These are phyloP conservation scores for Pleuronectes platessa DNA, from an alignment of 2,113 vertebrate species.

Conservation along the genomic window DNA sequence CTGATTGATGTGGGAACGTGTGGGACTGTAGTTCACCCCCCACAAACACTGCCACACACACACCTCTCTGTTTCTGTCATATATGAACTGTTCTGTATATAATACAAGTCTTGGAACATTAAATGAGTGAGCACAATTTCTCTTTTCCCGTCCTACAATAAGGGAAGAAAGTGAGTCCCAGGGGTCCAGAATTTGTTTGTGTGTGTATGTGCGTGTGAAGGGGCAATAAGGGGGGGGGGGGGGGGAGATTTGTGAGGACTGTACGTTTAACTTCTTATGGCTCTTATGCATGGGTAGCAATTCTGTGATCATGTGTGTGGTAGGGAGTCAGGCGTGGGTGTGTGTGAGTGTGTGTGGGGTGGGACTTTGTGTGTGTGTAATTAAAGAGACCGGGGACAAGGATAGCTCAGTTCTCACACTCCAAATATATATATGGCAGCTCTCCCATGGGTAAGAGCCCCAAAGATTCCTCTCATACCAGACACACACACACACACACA, in stretches of 20 bases:
- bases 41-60: background rate
- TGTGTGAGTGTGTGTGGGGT: conserved; percentile 14
- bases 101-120: conserved; percentile 44
- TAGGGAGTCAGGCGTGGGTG: conserved; percentile 8
- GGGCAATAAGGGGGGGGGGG: conserved; percentile 1
- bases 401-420: conserved; percentile 65
- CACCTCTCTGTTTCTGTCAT: conserved; percentile 30
- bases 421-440: conserved; percentile 56
- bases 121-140: conserved; percentile 30
- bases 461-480: conserved; percentile 55
- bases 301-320: conserved; percentile 40
- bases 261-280: conserved; percentile 40
- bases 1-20: conserved; percentile 65
- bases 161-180: conserved; percentile 26
- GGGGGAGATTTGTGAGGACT: background rate
- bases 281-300: conserved; percentile 21
- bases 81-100: conserved; percentile 28
- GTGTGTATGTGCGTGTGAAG: conserved; percentile 32
- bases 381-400: conserved; percentile 54
- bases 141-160: conserved; percentile 24
- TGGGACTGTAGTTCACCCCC: conserved; percentile 27
- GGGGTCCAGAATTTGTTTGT: conserved; percentile 39
- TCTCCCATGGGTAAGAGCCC: conserved; percentile 45
- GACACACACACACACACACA: background rate
- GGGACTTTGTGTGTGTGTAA: conserved; percentile 45